phyloP scores from a whole-genome alignment of 2,113 vertebrate genomes.

The Pseudopodoces humilis region DNA sequence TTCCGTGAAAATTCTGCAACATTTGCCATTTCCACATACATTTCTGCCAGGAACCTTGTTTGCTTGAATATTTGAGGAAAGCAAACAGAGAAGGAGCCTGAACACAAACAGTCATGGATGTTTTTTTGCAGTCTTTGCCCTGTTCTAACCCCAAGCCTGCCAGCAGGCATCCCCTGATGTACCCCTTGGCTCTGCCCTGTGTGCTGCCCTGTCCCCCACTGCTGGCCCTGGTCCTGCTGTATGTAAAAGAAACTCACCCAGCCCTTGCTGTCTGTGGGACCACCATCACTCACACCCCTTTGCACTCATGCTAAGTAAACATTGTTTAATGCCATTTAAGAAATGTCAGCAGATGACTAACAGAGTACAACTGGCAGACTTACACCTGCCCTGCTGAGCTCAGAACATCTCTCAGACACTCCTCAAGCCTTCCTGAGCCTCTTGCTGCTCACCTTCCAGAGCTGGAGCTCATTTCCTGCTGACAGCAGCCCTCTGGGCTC shows the following conservation, averaged over 20 bases:
- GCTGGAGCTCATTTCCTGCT: background rate
- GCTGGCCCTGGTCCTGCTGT: background rate
- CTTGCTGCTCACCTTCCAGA: background rate
- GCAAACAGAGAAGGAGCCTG: slow-evolving; percentile 36
- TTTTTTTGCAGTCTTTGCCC: background rate
- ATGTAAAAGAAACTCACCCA: background rate
- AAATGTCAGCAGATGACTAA: background rate
- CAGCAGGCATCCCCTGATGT: fast-evolving
- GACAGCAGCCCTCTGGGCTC: background rate
- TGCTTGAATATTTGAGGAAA: slow-evolving; percentile 38
- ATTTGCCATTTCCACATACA: slow-evolving; percentile 22
- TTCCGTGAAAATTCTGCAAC: slow-evolving; percentile 3
- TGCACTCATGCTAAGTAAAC: background rate
- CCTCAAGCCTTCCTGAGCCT: background rate
- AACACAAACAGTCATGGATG: background rate
- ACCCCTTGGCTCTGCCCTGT: background rate
- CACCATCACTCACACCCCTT: background rate
- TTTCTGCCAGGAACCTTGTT: slow-evolving; percentile 40
- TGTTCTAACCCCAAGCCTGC: background rate
- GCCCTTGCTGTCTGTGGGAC: background rate
- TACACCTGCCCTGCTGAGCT: background rate
- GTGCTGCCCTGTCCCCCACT: background rate
- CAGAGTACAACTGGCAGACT: fast-evolving
- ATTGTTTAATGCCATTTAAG: background rate
- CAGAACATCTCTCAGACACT: background rate